Percentiles rank a stretch among this genome's conserved stretches.
These are phyloP conservation scores for Stegostoma tigrinum DNA, from an alignment of 2,113 vertebrate genomes.

Conservation along the genomic window DNA sequence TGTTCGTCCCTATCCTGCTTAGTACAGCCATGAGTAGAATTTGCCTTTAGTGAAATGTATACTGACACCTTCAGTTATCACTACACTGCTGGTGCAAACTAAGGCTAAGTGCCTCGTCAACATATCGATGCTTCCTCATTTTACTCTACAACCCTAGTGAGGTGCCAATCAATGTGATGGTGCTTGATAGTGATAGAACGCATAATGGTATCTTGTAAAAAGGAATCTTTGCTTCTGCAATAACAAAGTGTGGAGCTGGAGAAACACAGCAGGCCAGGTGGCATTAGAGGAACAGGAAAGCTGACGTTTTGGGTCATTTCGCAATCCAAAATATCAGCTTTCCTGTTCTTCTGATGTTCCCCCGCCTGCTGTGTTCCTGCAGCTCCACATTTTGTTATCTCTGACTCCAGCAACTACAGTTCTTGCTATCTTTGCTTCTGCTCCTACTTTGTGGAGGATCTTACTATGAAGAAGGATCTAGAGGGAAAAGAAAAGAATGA, in stretches of 20 bases:
- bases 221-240: neutral
- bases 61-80: neutral
- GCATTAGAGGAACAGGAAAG: too few relatives aligned
- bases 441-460: neutral
- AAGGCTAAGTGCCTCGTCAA: neutral
- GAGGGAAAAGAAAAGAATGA: neutral
- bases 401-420: too few relatives aligned
- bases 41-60: neutral
- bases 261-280: too few relatives aligned
- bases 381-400: too few relatives aligned
- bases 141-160: neutral
- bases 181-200: neutral
- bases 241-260: too few relatives aligned
- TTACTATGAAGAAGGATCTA: neutral
- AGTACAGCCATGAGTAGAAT: neutral
- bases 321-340: too few relatives aligned
- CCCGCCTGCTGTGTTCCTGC: too few relatives aligned
- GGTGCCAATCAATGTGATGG: neutral
- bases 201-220: neutral
- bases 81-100: neutral
- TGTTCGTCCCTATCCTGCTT: neutral
- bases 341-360: too few relatives aligned
- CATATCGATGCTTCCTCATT: neutral
- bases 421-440: neutral
- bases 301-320: too few relatives aligned